Base-by-base conservation (phyloP, 53 echinoderm and acorn worm genomes). In the Echinarachnius parma region DNA sequence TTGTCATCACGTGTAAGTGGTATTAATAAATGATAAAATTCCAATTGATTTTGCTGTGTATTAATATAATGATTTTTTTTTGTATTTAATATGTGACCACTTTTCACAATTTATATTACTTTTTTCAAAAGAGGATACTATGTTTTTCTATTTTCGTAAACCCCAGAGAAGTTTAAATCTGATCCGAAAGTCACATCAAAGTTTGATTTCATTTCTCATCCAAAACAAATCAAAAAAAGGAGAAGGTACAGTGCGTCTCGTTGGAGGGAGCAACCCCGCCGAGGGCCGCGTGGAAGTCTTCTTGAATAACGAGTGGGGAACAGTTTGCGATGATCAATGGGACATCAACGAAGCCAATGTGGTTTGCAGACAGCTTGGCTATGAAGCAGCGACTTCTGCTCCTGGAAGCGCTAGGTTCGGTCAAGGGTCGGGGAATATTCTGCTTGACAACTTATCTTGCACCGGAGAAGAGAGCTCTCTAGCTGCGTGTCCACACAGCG, bases 211-310 rank as follows among this genome's bases (percentile, higher is more conserved):
- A n/a, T n/a, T n/a, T n/a, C n/a, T n/a, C n/a, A n/a, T n/a, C n/a
- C n/a, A n/a, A n/a, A n/a, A n/a, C n/a, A n/a, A n/a, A n/a, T n/a
- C n/a, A n/a, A n/a, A n/a, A n/a, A n/a, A n/a, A n/a, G n/a, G n/a
- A n/a, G n/a, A n/a, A n/a, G n/a, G n/a, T n/a, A 57, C 26, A 3
- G n/a, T 72, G 14, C 72, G 72, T 4, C 37, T 72, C 13, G 39
- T 56, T 21, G 56, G 56, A 34, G 72, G 75, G 45, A 60, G 32
- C 22, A 75, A 32, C 31, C 9, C 21, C 29, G 21, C 46, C 2
- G 59, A 60, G 30, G 75, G 75, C 59, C 30, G 75, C n/a, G 75
- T 75, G 30, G 75, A 75, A 31, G 30, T 75, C 59, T 59, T 25
- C 10, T 3, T 75, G 15, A 39, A 46, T 8, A 25, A 25, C 24